A percentile compares a stretch with the other conserved stretches of the same genome.
Evolutionary conservation across 2,888 invertebrate species (phyloP).

Genomic region (Amblyteles armatorius): DNA sequence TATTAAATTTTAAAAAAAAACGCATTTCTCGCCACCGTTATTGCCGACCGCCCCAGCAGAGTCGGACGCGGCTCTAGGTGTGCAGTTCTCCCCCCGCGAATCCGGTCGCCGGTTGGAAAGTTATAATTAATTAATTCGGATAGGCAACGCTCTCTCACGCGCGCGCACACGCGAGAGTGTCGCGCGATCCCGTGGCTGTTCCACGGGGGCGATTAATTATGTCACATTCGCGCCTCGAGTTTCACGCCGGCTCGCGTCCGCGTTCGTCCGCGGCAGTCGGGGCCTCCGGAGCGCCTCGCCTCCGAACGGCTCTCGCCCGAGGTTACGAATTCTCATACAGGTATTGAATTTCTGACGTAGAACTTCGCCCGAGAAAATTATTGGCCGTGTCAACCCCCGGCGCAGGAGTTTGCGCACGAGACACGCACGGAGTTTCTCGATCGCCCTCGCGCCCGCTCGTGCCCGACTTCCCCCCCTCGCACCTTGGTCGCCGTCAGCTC

Average conservation of each 20-base stretch:
- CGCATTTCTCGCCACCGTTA: background rate
- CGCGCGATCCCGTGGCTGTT: constrained; percentile 27
- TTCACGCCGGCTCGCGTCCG: constrained; percentile 36
- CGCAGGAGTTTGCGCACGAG: background rate
- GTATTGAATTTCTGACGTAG: constrained; percentile 46
- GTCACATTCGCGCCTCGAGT: constrained; percentile 64
- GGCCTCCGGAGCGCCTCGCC: constrained; percentile 19
- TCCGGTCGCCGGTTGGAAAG: constrained; percentile 32
- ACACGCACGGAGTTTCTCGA: background rate
- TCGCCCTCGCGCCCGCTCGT: background rate
- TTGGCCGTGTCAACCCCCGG: constrained; percentile 21
- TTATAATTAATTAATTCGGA: constrained; percentile 52
- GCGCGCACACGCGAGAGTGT: constrained; percentile 11
- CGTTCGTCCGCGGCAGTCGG: background rate
- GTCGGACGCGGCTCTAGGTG: background rate
- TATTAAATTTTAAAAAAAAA: background rate
- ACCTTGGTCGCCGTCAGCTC: background rate
- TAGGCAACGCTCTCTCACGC: constrained; percentile 28
- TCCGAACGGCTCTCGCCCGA: background rate
- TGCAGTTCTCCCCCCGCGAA: background rate
- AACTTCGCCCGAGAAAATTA: constrained; percentile 47
- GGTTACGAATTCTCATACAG: constrained; percentile 30
- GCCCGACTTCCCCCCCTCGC: background rate
- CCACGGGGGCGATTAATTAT: constrained; percentile 59
- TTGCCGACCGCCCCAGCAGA: background rate